These are phyloP conservation scores for Eufriesea mexicana DNA, from an alignment of 1,140 invertebrate genomes.

Conservation along the genomic window DNA sequence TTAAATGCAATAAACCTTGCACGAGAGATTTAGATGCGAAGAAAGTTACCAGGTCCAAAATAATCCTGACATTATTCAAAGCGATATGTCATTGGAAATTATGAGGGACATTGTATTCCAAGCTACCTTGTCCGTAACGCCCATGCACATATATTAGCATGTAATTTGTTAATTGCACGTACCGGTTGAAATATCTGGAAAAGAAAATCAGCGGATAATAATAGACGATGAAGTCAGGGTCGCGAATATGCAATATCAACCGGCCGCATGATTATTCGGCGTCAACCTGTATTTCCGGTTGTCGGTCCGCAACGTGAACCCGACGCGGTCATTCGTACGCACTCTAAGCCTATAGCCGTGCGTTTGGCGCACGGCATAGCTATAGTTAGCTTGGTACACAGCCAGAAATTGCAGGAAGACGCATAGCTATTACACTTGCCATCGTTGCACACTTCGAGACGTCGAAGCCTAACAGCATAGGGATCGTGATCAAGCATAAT, in stretches of 20 bases:
- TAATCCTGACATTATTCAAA: not conserved
- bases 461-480: not conserved
- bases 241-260: constrained; percentile 36
- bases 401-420: constrained; percentile 64
- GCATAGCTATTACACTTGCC: constrained; percentile 56
- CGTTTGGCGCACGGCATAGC: constrained; percentile 50
- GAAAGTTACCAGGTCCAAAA: too few relatives aligned
- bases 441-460: constrained; percentile 26
- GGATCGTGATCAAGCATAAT: not conserved
- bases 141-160: not conserved
- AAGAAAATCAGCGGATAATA: not conserved
- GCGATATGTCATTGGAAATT: not conserved
- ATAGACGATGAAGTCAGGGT: constrained; percentile 41
- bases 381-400: constrained; percentile 68
- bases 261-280: constrained; percentile 24
- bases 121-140: not conserved
- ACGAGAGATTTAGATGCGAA: too few relatives aligned
- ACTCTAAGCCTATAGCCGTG: constrained; percentile 29
- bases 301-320: constrained; percentile 44
- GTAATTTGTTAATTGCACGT: too few relatives aligned
- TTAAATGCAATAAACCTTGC: too few relatives aligned
- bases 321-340: constrained; percentile 49
- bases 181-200: not conserved
- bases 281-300: constrained; percentile 51
- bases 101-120: not conserved